phyloP scores from a whole-genome alignment of 2,113 vertebrate genomes.

The Thalassoma bifasciatum region DNA sequence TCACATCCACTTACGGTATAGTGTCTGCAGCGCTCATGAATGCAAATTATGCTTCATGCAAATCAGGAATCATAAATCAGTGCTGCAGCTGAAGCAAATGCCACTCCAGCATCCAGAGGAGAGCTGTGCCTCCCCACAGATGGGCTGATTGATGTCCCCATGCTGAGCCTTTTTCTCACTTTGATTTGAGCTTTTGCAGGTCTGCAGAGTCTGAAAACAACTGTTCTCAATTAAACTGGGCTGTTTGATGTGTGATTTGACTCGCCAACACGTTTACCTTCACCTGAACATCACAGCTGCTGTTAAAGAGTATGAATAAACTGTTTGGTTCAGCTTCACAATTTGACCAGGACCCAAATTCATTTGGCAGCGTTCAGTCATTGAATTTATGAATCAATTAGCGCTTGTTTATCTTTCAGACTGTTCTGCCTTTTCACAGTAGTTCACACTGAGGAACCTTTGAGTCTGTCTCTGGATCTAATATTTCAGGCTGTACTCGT shows the following conservation, averaged over 20 bases:
- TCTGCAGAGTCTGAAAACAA: background rate
- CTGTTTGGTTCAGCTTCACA: background rate
- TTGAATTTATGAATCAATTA: background rate
- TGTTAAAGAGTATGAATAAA: background rate
- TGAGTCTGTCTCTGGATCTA: background rate
- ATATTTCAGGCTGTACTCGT: too few species aligned
- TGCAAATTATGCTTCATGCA: background rate
- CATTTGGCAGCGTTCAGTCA: background rate
- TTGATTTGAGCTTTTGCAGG: background rate
- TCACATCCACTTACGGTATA: background rate
- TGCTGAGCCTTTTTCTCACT: slow-evolving; percentile 5
- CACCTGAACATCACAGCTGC: background rate
- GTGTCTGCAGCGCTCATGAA: background rate
- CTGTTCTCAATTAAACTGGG: background rate
- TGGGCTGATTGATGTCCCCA: background rate
- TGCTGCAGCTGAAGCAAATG: background rate
- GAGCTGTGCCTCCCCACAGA: background rate
- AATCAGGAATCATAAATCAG: background rate
- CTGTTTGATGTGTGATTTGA: background rate
- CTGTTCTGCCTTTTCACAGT: background rate
- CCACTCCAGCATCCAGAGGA: slow-evolving; percentile 5
- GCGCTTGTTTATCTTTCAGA: background rate
- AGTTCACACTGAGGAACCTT: background rate
- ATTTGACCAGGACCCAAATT: background rate
- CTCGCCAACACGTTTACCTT: background rate